Evolutionary conservation across 2,797 vertebrate species (phyloP).

Genomic region (Cyprinella venusta): DNA sequence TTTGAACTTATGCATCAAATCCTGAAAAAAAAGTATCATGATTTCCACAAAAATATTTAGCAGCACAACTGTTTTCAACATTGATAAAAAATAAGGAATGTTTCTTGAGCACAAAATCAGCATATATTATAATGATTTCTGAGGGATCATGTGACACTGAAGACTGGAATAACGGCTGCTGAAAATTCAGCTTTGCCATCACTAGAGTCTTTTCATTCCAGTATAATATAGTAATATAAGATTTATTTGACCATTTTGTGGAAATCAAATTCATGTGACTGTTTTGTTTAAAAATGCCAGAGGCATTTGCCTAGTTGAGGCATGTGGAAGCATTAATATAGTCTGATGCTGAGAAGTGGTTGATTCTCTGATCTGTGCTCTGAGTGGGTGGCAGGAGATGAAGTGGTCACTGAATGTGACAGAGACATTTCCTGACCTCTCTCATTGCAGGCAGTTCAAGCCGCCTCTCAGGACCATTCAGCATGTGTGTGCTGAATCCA

Average conservation of each 20-base stretch:
- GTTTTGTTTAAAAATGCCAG: slow-evolving; percentile 14
- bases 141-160: background rate
- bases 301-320: background rate
- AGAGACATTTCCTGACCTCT: slow-evolving; percentile 44
- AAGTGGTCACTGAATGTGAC: slow-evolving; percentile 24
- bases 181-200: background rate
- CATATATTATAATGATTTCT: background rate
- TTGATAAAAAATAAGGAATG: background rate
- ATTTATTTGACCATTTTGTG: background rate
- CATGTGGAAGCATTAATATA: background rate
- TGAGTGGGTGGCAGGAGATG: slow-evolving; percentile 19
- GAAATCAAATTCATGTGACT: slow-evolving; percentile 15
- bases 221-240: background rate
- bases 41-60: background rate
- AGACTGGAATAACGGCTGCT: background rate
- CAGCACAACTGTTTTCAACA: background rate
- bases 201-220: background rate
- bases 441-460: slow-evolving; percentile 26
- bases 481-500: slow-evolving; percentile 34
- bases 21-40: background rate
- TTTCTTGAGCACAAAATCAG: background rate
- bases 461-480: slow-evolving; percentile 37
- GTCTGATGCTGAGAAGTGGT: slow-evolving; percentile 11
- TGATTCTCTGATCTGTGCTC: slow-evolving; percentile 20
- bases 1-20: too few relatives aligned